Conservation (phyloP, 2,888 invertebrate genomes). For the Drosophila acutilabella region DNA sequence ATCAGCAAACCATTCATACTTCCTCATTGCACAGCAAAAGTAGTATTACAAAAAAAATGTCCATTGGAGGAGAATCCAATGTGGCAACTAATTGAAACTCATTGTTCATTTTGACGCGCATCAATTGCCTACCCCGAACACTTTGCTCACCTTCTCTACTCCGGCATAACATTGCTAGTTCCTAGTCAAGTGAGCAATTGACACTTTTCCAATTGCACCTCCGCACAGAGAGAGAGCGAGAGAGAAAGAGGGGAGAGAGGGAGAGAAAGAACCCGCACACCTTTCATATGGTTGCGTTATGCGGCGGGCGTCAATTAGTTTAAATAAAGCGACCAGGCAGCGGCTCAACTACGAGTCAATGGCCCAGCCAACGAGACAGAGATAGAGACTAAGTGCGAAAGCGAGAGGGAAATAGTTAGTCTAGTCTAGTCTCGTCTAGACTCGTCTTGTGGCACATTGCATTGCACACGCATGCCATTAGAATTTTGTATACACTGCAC, state of each 20-base stretch:
- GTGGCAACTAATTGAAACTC: slow-evolving; percentile 75
- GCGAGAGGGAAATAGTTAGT: slow-evolving; percentile 4
- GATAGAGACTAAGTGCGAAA: not conserved
- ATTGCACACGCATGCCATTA: slow-evolving; percentile 65
- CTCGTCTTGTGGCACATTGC: slow-evolving; percentile 53
- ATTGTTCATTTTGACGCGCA: slow-evolving; percentile 81
- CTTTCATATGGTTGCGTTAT: slow-evolving; percentile 53
- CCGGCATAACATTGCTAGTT: slow-evolving; percentile 6
- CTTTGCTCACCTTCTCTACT: not conserved
- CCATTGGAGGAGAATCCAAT: slow-evolving; percentile 42
- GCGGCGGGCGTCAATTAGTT: slow-evolving; percentile 78
- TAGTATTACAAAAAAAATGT: slow-evolving; percentile 23
- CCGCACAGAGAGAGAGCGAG: slow-evolving; percentile 7
- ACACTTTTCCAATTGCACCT: slow-evolving; percentile 81
- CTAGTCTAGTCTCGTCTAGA: slow-evolving; percentile 26
- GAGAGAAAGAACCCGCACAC: slow-evolving; percentile 57
- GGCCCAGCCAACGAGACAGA: slow-evolving; percentile 54
- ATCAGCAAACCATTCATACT: slow-evolving; percentile 73
- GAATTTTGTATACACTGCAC: slow-evolving; percentile 71
- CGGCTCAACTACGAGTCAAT: slow-evolving; percentile 62
- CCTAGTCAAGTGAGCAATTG: slow-evolving; percentile 58
- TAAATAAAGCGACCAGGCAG: slow-evolving; percentile 68
- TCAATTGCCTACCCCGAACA: slow-evolving; percentile 58
- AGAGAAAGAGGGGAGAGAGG: no score
- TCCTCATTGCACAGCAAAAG: slow-evolving; percentile 65